Conservation (phyloP, 2,888 invertebrate genomes). For the Notodonta ziczac region DNA sequence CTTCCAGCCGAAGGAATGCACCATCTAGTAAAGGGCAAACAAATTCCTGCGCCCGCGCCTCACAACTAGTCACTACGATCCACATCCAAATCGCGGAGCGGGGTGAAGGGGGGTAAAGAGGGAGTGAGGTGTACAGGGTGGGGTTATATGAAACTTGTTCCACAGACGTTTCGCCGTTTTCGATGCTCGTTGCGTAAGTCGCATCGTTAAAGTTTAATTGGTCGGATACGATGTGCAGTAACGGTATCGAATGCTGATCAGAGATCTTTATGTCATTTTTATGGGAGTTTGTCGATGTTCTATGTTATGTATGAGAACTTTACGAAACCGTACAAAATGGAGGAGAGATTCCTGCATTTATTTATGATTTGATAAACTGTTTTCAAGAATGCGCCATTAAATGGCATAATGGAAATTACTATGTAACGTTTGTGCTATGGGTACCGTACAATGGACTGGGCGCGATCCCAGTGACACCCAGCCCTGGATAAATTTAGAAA, state of each 20-base stretch:
- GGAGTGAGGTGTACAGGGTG: background rate
- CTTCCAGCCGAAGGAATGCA: slow-evolving; percentile 50
- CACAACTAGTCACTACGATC: slow-evolving; percentile 45
- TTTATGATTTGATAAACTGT: too few species aligned
- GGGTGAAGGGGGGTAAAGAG: slow-evolving; percentile 2
- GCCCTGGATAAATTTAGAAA: too few species aligned
- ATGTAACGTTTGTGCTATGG: background rate
- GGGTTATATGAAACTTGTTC: slow-evolving; percentile 27
- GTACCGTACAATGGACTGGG: too few species aligned
- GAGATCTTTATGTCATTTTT: slow-evolving; percentile 17
- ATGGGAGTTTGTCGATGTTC: background rate
- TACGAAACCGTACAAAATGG: too few species aligned
- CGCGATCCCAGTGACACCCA: too few species aligned
- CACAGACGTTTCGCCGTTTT: slow-evolving; percentile 31
- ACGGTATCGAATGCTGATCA: slow-evolving; percentile 28
- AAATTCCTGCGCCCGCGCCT: slow-evolving; percentile 58
- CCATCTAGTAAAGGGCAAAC: slow-evolving; percentile 57
- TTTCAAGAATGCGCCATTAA: too few species aligned
- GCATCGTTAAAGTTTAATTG: slow-evolving; percentile 42
- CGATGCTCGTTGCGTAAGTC: slow-evolving; percentile 37
- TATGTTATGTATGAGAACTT: background rate
- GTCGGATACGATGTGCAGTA: slow-evolving; percentile 25
- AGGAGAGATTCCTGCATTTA: too few species aligned
- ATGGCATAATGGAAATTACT: background rate
- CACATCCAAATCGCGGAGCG: slow-evolving; percentile 46